Base-by-base conservation (phyloP, 1,140 invertebrate species). In the Idris sp. region DNA sequence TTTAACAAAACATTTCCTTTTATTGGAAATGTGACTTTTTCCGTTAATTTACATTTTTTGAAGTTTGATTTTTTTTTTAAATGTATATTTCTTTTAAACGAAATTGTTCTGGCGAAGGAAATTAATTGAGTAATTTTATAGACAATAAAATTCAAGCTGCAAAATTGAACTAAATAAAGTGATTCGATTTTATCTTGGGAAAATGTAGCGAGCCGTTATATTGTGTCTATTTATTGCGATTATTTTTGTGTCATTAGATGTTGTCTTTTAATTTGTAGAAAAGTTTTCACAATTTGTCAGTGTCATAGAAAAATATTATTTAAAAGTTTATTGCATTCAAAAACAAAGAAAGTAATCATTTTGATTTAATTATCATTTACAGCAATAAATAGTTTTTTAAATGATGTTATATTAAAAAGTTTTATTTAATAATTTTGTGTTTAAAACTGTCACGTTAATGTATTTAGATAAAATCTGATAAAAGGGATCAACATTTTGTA, bases 101-200 rank as follows among this genome's bases (percentile, higher is more conserved):
- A 10, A 26, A 13, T 41, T 22, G 10, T 49, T 38, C 13, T 1
- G n/a, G 10, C 38, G 15, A 26, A 4, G 19, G 1, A 51, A 36
- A 35, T 35, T 15, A 51, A 51, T 51, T n/a, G 18, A 26, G 2
- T 2, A 3, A 30, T 54, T 54, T 41, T 30, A 13, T 8, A 25
- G 15, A 54, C 25, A 22, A 54, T 28, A 36, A 58, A 44, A 6
- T 41, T 35, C 13, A 13, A 10, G 14, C 19, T 9, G 9, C 25
- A 43, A 44, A 33, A 44, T 10, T n/a, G 28, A n/a, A 10, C 4
- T 8, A 56, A 56, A 28, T 33, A 33, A 56, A 43, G 25, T 44
- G 44, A 22, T 7, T 15, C 19, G 56, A 59, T 48, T 59, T 48
- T 61, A 49, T 61, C 44, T 49, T 49, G 25, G 8, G 22, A 28